Evolutionary conservation across 1,140 invertebrate genomes (phyloP).

Genomic region (Drosophila kurseongensis): DNA sequence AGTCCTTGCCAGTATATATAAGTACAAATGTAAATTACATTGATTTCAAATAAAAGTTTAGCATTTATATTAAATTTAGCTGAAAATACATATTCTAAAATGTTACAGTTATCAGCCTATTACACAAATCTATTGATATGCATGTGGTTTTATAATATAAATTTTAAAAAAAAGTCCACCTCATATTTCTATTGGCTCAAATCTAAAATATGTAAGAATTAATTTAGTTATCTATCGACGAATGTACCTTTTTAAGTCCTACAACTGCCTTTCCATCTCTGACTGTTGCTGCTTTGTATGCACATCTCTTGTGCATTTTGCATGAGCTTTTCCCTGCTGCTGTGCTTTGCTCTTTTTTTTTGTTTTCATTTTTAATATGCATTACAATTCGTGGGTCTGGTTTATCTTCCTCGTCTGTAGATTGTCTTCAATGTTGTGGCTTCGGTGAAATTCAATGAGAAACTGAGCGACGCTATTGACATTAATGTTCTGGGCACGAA

Average conservation of each 20-base stretch:
- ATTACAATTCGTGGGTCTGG: constrained; percentile 54
- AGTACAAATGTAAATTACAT: too few relatives aligned
- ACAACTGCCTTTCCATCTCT: constrained; percentile 14
- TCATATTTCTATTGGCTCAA: too few relatives aligned
- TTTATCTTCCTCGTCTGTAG: constrained; percentile 78
- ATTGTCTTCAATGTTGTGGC: constrained; percentile 96
- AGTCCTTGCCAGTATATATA: too few relatives aligned
- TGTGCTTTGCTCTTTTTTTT: constrained; percentile 17
- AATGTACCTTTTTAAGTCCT: not conserved
- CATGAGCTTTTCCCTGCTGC: constrained; percentile 37
- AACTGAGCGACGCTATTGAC: constrained; percentile 87
- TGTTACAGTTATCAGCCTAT: too few relatives aligned
- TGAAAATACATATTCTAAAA: too few relatives aligned
- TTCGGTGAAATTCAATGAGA: constrained; percentile 95
- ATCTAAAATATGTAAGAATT: too few relatives aligned
- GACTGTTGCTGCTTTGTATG: constrained; percentile 61
- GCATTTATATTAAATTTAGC: too few relatives aligned
- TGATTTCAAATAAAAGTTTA: too few relatives aligned
- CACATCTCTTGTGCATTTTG: constrained; percentile 71
- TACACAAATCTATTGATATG: too few relatives aligned
- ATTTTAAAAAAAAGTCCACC: too few relatives aligned
- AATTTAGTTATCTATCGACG: too few relatives aligned
- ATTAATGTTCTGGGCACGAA: constrained; percentile 88
- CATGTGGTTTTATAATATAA: too few relatives aligned
- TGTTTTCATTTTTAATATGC: constrained; percentile 70